A percentile compares a stretch with the other conserved stretches of the same genome.
These are phyloP conservation scores for Zenarchopterus dispar DNA, from an alignment of 2,797 vertebrate genomes.

Conservation along the genomic window DNA sequence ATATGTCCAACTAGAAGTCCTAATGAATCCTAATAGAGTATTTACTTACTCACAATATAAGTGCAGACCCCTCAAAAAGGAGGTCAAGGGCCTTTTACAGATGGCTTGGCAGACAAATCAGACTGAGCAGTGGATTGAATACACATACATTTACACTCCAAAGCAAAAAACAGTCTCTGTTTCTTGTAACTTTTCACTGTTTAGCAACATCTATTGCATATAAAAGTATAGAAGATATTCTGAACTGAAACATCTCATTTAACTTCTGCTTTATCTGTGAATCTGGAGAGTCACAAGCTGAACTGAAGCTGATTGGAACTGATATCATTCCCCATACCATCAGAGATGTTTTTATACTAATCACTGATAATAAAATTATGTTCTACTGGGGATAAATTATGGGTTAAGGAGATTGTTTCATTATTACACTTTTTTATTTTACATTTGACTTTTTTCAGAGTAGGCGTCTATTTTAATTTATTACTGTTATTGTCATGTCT, in stretches of 20 bases:
- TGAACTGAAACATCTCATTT: neutral
- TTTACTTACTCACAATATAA: conserved; percentile 60
- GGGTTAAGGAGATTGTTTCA: too few relatives aligned
- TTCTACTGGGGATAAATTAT: too few relatives aligned
- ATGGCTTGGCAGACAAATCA: conserved; percentile 13
- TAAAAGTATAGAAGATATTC: conserved; percentile 10
- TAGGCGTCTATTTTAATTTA: too few relatives aligned
- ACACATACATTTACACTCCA: conserved; percentile 1
- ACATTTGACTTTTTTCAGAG: too few relatives aligned
- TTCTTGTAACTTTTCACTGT: neutral
- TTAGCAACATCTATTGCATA: neutral
- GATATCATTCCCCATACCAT: too few relatives aligned
- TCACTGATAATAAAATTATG: too few relatives aligned
- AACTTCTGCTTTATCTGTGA: neutral
- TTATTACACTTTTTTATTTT: too few relatives aligned
- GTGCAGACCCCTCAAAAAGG: conserved; percentile 29
- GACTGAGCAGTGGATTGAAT: conserved; percentile 7
- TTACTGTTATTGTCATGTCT: too few relatives aligned
- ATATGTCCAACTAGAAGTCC: conserved; percentile 57
- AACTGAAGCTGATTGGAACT: conserved; percentile 8
- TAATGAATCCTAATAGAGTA: conserved; percentile 71
- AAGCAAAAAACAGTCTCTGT: neutral
- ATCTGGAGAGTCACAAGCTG: conserved; percentile 3
- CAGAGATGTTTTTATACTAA: too few relatives aligned
- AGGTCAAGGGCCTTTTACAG: conserved; percentile 59